phyloP scores from a whole-genome alignment of 2,113 vertebrate species.

The Reinhardtius hippoglossoides region DNA sequence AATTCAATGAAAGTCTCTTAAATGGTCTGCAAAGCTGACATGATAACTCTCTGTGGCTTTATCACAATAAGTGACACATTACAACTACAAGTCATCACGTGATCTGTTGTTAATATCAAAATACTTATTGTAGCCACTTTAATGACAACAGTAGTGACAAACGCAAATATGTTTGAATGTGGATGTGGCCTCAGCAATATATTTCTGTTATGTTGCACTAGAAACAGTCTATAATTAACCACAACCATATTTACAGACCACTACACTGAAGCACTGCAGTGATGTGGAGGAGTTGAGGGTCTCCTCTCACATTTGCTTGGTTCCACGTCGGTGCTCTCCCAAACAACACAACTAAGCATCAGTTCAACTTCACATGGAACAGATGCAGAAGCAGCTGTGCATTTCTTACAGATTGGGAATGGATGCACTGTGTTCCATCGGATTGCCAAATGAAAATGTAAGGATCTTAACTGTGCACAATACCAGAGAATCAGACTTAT shows the following conservation, averaged over 20 bases:
- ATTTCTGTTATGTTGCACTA: background rate
- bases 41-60: no score
- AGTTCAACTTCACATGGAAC: background rate
- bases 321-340: constrained; percentile 2
- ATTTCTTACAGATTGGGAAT: background rate
- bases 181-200: background rate
- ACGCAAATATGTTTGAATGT: no score
- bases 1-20: no score
- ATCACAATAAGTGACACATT: no score
- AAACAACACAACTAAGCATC: background rate
- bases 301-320: background rate
- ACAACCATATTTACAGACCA: background rate
- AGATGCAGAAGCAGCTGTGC: constrained; percentile 16
- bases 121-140: no score
- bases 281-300: constrained; percentile 1
- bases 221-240: background rate
- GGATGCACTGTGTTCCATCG: background rate
- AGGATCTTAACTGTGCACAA: background rate
- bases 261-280: background rate
- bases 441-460: no score
- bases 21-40: no score
- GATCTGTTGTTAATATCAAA: no score
- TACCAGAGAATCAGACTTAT: background rate
- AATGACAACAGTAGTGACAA: no score
- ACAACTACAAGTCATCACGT: no score